Conservation (phyloP, 2,888 invertebrate genomes). For the Torymus aiolomorphi region DNA sequence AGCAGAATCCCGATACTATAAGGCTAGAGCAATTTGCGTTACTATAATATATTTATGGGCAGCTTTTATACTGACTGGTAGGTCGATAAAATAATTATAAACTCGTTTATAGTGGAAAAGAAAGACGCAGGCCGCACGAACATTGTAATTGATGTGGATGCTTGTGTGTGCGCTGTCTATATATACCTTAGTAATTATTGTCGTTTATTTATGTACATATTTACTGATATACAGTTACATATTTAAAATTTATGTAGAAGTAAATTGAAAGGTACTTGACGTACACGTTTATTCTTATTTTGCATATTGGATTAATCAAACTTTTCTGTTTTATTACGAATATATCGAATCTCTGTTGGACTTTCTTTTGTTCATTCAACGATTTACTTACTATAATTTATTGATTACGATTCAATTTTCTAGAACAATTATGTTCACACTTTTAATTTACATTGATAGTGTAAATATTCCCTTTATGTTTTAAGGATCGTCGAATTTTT, state of each 20-base stretch:
- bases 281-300: not conserved
- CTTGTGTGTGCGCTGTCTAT: not conserved
- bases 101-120: conserved; percentile 18
- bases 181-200: conserved; percentile 6
- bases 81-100: conserved; percentile 42
- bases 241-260: conserved; percentile 9
- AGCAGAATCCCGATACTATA: not conserved
- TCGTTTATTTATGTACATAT: conserved; percentile 7
- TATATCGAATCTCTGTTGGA: no score
- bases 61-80: conserved; percentile 8
- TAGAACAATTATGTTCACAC: no score
- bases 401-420: no score
- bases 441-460: no score
- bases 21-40: not conserved
- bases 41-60: conserved; percentile 10
- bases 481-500: no score
- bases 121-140: not conserved
- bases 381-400: no score
- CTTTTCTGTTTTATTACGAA: no score
- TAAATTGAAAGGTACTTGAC: conserved; percentile 3
- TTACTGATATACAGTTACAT: not conserved
- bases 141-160: conserved; percentile 14
- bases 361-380: no score
- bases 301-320: not conserved
- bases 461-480: no score